phyloP scores from a whole-genome alignment of 2,888 invertebrate species.

The Coenonympha arcania region DNA sequence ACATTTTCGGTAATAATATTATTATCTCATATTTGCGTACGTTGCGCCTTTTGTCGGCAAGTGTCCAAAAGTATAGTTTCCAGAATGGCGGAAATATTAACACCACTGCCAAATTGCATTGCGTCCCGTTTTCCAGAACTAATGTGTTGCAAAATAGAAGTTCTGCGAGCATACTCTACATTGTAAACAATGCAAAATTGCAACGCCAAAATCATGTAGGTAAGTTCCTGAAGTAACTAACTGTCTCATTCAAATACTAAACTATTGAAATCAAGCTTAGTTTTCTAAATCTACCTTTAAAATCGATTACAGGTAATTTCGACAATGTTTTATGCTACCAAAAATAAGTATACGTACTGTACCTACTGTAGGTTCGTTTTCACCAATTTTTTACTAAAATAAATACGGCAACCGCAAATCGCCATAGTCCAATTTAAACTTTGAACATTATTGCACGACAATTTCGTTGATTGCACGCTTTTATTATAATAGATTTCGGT shows the following conservation, averaged over 20 bases:
- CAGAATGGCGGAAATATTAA: conserved; percentile 17
- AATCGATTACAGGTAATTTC: no score
- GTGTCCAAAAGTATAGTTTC: conserved; percentile 17
- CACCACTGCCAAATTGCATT: conserved; percentile 20
- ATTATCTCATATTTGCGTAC: conserved; percentile 13
- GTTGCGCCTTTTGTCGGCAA: conserved; percentile 16
- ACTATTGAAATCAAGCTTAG: no score
- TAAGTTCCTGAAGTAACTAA: no score
- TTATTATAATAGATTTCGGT: conserved; percentile 6
- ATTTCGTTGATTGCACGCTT: conserved; percentile 6
- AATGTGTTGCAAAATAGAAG: conserved; percentile 13
- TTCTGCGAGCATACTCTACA: background rate
- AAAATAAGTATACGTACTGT: no score
- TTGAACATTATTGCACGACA: background rate
- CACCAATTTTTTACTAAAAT: background rate
- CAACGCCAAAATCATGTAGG: background rate
- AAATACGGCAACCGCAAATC: conserved; percentile 2
- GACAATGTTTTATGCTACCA: no score
- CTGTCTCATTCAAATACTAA: no score
- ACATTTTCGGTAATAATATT: conserved; percentile 8
- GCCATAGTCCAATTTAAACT: background rate
- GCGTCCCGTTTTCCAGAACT: conserved; percentile 15
- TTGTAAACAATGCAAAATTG: background rate
- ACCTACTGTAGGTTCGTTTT: no score
- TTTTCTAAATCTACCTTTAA: no score